A percentile compares a stretch with the other conserved stretches of the same genome.
These are phyloP conservation scores for Mus spicilegus DNA, from an alignment of 2,113 vertebrate species.

Conservation along the genomic window DNA sequence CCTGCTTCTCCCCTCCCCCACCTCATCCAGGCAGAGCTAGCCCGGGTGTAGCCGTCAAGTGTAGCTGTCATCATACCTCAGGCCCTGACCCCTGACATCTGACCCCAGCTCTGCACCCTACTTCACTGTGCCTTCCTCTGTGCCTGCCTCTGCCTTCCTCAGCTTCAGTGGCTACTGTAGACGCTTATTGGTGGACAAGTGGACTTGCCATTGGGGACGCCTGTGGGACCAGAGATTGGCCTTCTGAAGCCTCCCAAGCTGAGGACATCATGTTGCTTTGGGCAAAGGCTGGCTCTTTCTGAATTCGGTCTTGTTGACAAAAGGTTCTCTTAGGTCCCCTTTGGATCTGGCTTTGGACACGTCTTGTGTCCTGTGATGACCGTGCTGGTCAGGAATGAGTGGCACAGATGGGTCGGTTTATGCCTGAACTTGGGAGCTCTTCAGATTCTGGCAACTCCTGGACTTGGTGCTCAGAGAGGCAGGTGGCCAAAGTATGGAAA, in stretches of 20 bases:
- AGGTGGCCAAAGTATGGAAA: not conserved
- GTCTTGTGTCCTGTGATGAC: not conserved
- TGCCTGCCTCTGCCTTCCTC: not conserved
- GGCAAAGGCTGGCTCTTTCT: not conserved
- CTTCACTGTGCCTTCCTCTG: not conserved
- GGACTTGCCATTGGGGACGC: not conserved
- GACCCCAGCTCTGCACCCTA: not conserved
- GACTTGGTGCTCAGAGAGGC: accelerated
- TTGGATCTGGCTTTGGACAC: not conserved
- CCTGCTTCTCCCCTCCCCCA: not conserved
- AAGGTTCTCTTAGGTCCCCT: not conserved
- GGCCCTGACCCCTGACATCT: not conserved
- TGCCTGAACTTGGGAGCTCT: not conserved
- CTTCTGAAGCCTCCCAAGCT: not conserved
- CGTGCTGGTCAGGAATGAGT: not conserved
- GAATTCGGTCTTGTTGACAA: not conserved
- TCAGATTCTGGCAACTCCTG: not conserved
- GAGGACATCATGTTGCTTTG: not conserved
- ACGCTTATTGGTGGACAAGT: not conserved
- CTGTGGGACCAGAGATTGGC: too few relatives aligned
- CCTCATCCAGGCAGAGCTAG: not conserved
- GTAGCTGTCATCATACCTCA: too few relatives aligned
- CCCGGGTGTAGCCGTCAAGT: not conserved
- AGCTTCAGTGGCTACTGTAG: accelerated
- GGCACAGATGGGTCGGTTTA: accelerated